Conservation (phyloP, 2,888 invertebrate species). For the Pimpla rufipes region DNA sequence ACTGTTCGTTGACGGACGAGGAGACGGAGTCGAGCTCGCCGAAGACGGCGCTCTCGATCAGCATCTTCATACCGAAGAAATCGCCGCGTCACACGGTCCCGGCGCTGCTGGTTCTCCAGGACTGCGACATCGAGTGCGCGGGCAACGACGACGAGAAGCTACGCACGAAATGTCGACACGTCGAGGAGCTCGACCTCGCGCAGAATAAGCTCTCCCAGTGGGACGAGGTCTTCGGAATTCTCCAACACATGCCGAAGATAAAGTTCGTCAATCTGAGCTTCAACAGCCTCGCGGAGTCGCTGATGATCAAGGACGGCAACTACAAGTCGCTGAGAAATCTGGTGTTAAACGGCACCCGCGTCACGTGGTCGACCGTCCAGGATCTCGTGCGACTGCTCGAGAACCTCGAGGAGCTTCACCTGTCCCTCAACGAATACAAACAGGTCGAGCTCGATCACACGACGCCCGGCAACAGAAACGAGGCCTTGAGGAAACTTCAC, state of each 20-base stretch:
- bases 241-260: constrained; percentile 95
- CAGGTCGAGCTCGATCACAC: constrained; percentile 89
- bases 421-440: constrained; percentile 95
- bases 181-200: constrained; percentile 97
- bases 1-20: constrained; percentile 87
- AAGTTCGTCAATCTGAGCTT: constrained; percentile 97
- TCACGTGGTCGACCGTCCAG: constrained; percentile 94
- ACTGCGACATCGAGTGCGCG: constrained; percentile 96
- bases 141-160: constrained; percentile 92
- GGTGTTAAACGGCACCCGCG: constrained; percentile 94
- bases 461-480: constrained; percentile 86
- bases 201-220: constrained; percentile 96
- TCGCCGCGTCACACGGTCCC: constrained; percentile 92
- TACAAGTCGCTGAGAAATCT: constrained; percentile 88
- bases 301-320: constrained; percentile 86
- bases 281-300: constrained; percentile 92
- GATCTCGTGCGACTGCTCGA: constrained; percentile 91
- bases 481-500: constrained; percentile 92
- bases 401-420: constrained; percentile 95
- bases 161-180: constrained; percentile 93
- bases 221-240: constrained; percentile 95
- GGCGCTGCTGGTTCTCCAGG: constrained; percentile 94
- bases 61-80: constrained; percentile 94
- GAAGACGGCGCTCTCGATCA: constrained; percentile 89
- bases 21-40: constrained; percentile 86